These are phyloP conservation scores for Anisognathus igniventris DNA, from an alignment of 2,797 vertebrate species.

Conservation along the genomic window DNA sequence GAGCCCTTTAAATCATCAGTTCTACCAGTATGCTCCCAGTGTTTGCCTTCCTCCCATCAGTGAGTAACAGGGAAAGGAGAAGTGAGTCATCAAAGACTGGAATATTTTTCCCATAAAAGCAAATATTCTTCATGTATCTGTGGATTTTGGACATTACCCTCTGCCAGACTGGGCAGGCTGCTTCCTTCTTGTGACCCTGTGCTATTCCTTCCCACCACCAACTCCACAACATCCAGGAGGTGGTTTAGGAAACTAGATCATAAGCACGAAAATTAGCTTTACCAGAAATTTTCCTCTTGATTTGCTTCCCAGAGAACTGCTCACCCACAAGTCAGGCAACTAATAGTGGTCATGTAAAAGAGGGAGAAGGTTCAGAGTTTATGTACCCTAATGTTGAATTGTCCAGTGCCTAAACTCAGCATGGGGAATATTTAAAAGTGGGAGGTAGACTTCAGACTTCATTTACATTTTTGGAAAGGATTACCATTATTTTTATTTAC, in stretches of 20 bases:
- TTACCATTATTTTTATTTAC: background rate
- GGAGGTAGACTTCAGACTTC: background rate
- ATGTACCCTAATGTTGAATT: background rate
- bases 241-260: background rate
- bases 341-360: background rate
- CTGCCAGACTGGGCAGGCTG: background rate
- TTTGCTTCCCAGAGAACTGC: background rate
- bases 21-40: background rate
- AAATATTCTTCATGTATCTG: background rate
- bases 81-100: background rate
- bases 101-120: background rate
- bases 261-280: background rate
- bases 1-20: background rate
- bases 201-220: background rate
- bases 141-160: background rate
- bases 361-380: background rate
- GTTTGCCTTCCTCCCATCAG: background rate
- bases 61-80: background rate
- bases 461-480: background rate
- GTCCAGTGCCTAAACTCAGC: background rate
- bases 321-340: background rate
- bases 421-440: background rate
- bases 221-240: background rate
- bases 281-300: background rate
- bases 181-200: background rate